Evolutionary conservation across 1,140 invertebrate species (phyloP).

Genomic region (Homarus americanus): DNA sequence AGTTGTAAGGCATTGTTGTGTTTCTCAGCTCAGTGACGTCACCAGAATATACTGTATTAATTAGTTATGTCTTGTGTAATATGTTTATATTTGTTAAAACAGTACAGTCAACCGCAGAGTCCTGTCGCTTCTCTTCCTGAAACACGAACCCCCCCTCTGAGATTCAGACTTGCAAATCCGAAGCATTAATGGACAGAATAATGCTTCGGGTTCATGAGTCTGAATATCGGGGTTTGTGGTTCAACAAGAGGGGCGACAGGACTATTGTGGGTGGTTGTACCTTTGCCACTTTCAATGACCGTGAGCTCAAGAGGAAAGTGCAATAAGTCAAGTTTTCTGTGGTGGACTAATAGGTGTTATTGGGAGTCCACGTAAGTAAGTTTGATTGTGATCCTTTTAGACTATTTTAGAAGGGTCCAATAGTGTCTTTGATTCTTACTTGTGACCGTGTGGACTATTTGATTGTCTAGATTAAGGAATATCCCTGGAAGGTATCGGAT

Average conservation of each 20-base stretch:
- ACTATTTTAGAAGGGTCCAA: too few relatives aligned
- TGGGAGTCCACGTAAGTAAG: not conserved
- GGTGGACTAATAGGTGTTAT: not conserved
- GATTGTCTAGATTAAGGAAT: not conserved
- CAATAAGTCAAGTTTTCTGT: not conserved
- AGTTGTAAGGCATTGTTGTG: not conserved
- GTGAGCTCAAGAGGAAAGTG: slow-evolving; percentile 3
- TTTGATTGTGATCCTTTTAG: not conserved
- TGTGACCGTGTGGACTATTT: not conserved
- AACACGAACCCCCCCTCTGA: too few relatives aligned
- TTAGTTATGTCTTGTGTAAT: not conserved
- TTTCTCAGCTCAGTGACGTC: not conserved
- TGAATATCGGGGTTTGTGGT: too few relatives aligned
- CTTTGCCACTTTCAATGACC: not conserved
- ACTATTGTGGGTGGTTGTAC: too few relatives aligned
- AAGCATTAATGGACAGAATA: too few relatives aligned
- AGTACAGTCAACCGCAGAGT: too few relatives aligned
- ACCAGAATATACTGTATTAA: not conserved
- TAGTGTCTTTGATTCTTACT: not conserved
- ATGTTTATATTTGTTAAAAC: not conserved
- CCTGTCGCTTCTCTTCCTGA: too few relatives aligned
- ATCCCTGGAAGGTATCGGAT: not conserved
- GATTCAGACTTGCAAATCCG: too few relatives aligned
- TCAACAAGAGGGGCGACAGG: too few relatives aligned
- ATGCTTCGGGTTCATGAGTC: too few relatives aligned